phyloP scores from a whole-genome alignment of 2,113 vertebrate species.

The Agapornis roseicollis region DNA sequence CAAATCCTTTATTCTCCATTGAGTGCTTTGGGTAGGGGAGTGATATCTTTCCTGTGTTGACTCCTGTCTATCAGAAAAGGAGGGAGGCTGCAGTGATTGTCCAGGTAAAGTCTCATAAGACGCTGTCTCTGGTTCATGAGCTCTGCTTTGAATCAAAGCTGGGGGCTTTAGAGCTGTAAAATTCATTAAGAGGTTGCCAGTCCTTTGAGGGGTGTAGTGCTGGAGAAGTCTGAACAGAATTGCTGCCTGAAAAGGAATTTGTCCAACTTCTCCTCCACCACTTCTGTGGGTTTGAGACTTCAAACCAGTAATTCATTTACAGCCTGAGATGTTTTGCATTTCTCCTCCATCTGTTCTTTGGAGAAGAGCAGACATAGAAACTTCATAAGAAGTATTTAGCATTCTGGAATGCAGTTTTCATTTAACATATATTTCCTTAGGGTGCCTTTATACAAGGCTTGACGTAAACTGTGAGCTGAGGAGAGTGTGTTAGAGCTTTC shows the following conservation, averaged over 20 bases:
- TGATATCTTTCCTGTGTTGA: neutral
- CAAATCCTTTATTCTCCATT: neutral
- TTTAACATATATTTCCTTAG: neutral
- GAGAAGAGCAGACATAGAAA: neutral
- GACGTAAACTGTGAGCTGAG: neutral
- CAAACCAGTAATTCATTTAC: neutral
- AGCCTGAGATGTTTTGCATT: neutral
- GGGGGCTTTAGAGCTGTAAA: neutral
- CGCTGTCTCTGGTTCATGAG: neutral
- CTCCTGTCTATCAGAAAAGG: neutral
- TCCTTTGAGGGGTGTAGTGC: neutral
- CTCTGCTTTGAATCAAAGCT: slow-evolving; percentile 2
- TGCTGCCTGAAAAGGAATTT: neutral
- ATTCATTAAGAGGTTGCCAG: neutral
- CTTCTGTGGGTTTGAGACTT: neutral
- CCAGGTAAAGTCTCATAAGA: neutral
- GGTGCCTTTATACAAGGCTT: neutral
- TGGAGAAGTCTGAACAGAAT: neutral
- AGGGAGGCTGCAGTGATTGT: neutral
- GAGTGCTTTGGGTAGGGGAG: neutral
- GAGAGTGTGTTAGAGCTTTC: slow-evolving; percentile 1
- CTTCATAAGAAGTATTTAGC: neutral
- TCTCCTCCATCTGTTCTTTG: neutral
- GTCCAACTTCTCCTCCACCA: neutral
- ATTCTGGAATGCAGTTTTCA: neutral